Base-by-base conservation (phyloP, 2,113 vertebrate species). In the Poeciliopsis prolifica region DNA sequence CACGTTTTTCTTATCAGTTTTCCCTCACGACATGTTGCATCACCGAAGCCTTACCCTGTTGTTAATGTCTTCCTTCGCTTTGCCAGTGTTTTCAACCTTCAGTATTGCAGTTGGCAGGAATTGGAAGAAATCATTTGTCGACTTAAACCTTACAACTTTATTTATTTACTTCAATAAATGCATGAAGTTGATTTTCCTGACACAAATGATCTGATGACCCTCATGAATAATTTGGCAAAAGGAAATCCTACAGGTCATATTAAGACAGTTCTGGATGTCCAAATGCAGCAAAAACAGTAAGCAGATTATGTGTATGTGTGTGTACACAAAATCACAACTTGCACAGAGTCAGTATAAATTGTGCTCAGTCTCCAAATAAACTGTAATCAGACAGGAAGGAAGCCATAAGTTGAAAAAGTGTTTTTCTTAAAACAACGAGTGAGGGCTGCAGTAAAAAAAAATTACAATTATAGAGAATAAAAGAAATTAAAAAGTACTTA, bases 401-500 rank as follows among this genome's bases (percentile, higher is more conserved):
- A 42, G 3, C 40, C 13, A 13, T 4, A 42, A 14, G 1, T 42
- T 42, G 14, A 4, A 15, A 48, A 48, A 48, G 44, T 48, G 7
- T 6, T 54, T 54, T 54, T n/a, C 51, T 54, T 78, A 79, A 87
- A 84, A 74, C 40, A 64, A 64, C 42, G 24, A 75, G 70, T 61
- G 15, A 54, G 24, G 24, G 8, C 51, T 54, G 2, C 44, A 58
- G 24, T n/a, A 58, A 58, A 58, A 33, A 33, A 31, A 2, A 29
- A 29, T 29, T 2, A 29, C 0, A 29, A 58, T n/a, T 2, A 58
- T 2, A 7, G 19, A 58, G 51, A 58, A n/a, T n/a, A 58, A 58
- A 54, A 22, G 5, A 80, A 70, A 76, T 65, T 63, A 61, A 67
- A 75, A 64, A 68, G 65, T 63, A 66, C 61, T 87, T 81, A 76